Percentiles rank a stretch among this genome's conserved stretches.
Evolutionary conservation across 2,888 invertebrate species (phyloP).

Genomic region (Sinohyriopsis cumingii): DNA sequence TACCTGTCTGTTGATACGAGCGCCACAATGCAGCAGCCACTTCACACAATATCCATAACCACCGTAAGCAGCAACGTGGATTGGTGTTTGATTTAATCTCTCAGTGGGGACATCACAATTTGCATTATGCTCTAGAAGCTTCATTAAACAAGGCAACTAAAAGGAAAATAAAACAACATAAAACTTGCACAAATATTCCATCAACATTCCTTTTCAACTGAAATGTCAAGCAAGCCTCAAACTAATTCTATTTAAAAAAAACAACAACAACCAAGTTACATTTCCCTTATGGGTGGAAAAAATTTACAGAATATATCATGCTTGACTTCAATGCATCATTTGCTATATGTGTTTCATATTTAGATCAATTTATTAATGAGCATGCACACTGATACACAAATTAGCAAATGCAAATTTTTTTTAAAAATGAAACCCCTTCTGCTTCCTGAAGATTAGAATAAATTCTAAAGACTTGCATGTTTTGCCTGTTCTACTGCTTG

Average conservation of each 20-base stretch:
- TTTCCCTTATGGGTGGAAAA: too few species aligned
- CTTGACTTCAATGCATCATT: too few species aligned
- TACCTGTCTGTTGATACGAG: slow-evolving; percentile 67
- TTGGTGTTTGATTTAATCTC: slow-evolving; percentile 66
- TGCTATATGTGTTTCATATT: too few species aligned
- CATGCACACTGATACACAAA: too few species aligned
- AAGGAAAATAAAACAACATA: slow-evolving; percentile 13
- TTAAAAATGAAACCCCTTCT: too few species aligned
- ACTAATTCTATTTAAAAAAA: background rate
- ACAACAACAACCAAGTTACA: too few species aligned
- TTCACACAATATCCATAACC: slow-evolving; percentile 67
- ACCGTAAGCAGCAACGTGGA: slow-evolving; percentile 68
- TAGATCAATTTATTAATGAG: too few species aligned
- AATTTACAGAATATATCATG: too few species aligned
- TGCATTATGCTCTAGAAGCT: slow-evolving; percentile 49
- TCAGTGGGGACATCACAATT: slow-evolving; percentile 56
- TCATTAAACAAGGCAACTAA: slow-evolving; percentile 63
- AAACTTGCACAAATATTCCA: background rate
- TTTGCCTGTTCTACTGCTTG: too few species aligned
- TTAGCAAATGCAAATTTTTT: too few species aligned
- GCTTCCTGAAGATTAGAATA: too few species aligned
- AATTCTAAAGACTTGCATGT: too few species aligned
- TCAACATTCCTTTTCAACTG: slow-evolving; percentile 4
- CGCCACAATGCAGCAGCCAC: slow-evolving; percentile 68
- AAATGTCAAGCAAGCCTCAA: slow-evolving; percentile 1